phyloP scores from a whole-genome alignment of 2,797 vertebrate species.

The Pangasius djambal region DNA sequence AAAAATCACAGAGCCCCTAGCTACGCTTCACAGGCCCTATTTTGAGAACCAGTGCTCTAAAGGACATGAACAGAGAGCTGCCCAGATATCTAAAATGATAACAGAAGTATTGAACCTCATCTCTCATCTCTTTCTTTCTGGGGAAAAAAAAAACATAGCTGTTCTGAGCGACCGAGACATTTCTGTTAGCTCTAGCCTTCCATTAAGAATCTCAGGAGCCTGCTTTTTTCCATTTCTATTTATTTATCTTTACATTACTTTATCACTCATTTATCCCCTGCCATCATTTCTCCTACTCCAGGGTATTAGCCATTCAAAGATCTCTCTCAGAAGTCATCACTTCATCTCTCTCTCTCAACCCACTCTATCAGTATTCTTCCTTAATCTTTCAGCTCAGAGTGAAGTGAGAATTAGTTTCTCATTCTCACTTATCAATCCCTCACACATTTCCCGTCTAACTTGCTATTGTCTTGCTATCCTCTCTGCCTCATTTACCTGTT shows the following conservation, averaged over 20 bases:
- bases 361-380: constrained; percentile 76
- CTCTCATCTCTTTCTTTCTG: not conserved
- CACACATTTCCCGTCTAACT: constrained; percentile 56
- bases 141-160: not conserved
- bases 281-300: constrained; percentile 44
- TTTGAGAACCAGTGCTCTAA: not conserved
- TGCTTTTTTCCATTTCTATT: constrained; percentile 59
- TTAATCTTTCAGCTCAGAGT: constrained; percentile 81
- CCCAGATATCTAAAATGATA: not conserved
- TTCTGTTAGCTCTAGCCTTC: constrained; percentile 54
- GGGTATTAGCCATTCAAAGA: constrained; percentile 62
- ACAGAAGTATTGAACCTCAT: constrained; percentile 8
- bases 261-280: constrained; percentile 57
- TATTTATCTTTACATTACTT: constrained; percentile 53
- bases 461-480: constrained; percentile 37
- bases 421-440: constrained; percentile 79
- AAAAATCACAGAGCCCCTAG: not conserved
- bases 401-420: constrained; percentile 85
- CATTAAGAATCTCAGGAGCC: constrained; percentile 63
- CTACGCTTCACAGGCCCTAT: not conserved
- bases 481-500: constrained; percentile 56
- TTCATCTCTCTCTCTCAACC: constrained; percentile 54
- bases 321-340: constrained; percentile 64
- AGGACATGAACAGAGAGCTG: not conserved
- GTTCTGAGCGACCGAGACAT: not conserved